These are phyloP conservation scores for Coelogynopora nodosa DNA, from an alignment of 2,888 invertebrate genomes.

Conservation along the genomic window DNA sequence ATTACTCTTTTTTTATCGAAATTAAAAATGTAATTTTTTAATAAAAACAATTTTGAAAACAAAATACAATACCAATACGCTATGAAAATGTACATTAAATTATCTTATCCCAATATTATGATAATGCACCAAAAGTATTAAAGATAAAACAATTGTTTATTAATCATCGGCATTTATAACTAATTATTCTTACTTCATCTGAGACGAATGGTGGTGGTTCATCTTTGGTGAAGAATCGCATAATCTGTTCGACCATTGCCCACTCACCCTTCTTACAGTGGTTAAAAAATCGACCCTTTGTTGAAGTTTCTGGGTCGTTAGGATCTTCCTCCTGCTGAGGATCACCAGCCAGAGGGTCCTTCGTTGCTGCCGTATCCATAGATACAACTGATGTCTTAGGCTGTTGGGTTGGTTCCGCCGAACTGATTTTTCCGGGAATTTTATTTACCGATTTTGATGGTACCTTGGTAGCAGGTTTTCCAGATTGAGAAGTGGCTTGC, in stretches of 20 bases:
- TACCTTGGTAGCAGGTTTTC: neutral
- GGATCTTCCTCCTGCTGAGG: neutral
- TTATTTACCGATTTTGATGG: neutral
- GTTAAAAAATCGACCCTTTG: neutral
- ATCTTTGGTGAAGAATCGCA: conserved; percentile 29
- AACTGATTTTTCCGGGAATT: neutral
- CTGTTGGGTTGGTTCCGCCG: neutral
- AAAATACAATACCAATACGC: too few species aligned
- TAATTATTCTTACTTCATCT: conserved; percentile 28
- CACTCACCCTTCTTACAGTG: conserved; percentile 42
- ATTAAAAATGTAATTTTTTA: too few species aligned
- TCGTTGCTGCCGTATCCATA: neutral
- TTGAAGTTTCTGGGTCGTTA: neutral
- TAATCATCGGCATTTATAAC: too few species aligned
- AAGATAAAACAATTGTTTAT: too few species aligned
- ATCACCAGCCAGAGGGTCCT: neutral
- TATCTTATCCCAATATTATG: too few species aligned
- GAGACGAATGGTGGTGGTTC: conserved; percentile 22
- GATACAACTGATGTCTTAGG: neutral
- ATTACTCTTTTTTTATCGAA: too few species aligned
- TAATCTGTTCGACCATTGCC: conserved; percentile 41
- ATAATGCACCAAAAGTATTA: too few species aligned
- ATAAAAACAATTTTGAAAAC: too few species aligned
- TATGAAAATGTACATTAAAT: too few species aligned
- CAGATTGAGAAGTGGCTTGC: neutral